A percentile compares a stretch with the other conserved stretches of the same genome.
Conservation (phyloP, 2,113 vertebrate genomes). For the Clarias magur region DNA sequence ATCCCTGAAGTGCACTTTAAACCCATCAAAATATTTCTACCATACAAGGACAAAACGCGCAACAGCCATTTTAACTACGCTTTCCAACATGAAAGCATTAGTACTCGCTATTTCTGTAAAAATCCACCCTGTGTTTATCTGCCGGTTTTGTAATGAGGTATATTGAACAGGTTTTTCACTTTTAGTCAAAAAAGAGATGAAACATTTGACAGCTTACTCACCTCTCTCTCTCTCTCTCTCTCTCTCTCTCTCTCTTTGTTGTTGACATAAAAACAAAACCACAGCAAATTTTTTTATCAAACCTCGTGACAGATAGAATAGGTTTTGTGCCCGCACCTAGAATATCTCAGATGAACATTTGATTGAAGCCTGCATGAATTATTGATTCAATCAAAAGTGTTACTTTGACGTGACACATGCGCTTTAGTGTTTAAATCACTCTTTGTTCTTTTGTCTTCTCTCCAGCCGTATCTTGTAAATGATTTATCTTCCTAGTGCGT, state of each 20-base stretch:
- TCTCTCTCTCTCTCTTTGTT: background rate
- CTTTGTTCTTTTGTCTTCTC: background rate
- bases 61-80: background rate
- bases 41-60: background rate
- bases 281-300: background rate
- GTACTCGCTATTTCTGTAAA: background rate
- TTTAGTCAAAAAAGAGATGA: background rate
- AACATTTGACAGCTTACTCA: background rate
- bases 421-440: background rate
- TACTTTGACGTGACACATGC: background rate
- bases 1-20: constrained; percentile 9
- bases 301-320: background rate
- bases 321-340: background rate
- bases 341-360: background rate
- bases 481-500: background rate
- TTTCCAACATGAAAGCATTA: background rate
- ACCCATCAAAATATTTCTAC: constrained; percentile 4
- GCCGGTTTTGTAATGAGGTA: background rate
- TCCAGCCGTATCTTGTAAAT: background rate
- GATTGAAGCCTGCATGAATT: background rate
- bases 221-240: constrained; percentile 14
- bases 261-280: background rate
- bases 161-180: background rate
- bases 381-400: background rate
- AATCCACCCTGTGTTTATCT: background rate